Conservation (phyloP, 2,113 vertebrate genomes). For the Penelope pileata region DNA sequence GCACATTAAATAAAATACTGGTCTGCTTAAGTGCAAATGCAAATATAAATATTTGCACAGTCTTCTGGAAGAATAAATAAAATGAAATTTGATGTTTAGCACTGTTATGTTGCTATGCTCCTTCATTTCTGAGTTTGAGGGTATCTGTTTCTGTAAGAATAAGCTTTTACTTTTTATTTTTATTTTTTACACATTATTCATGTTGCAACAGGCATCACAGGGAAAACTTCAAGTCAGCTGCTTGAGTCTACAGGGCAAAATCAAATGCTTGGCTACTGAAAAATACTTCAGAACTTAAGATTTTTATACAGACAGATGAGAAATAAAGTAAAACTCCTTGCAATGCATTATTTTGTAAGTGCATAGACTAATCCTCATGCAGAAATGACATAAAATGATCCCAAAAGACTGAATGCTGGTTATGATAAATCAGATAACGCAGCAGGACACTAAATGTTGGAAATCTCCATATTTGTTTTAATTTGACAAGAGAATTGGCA, state of each 20-base stretch:
- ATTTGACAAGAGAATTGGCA: not conserved
- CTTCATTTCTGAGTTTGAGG: not conserved
- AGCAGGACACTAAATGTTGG: not conserved
- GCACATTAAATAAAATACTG: not conserved
- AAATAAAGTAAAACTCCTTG: not conserved
- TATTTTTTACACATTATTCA: too few relatives aligned
- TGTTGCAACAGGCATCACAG: not conserved
- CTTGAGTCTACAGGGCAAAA: not conserved
- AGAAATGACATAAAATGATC: slow-evolving; percentile 4
- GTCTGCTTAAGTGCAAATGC: not conserved
- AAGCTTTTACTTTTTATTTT: too few relatives aligned
- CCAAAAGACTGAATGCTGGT: not conserved
- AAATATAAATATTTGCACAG: not conserved
- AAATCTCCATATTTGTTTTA: not conserved
- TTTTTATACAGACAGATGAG: not conserved
- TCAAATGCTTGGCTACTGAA: not conserved
- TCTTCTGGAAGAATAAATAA: not conserved
- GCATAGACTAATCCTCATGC: not conserved
- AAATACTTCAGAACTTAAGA: not conserved
- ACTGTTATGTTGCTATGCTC: not conserved
- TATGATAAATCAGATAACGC: not conserved
- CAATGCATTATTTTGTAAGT: not conserved
- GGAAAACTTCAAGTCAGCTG: not conserved
- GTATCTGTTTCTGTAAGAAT: not conserved
- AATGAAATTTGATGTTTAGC: not conserved